Base-by-base conservation (phyloP, 2,888 invertebrate genomes). In the Platycheirus albimanus region DNA sequence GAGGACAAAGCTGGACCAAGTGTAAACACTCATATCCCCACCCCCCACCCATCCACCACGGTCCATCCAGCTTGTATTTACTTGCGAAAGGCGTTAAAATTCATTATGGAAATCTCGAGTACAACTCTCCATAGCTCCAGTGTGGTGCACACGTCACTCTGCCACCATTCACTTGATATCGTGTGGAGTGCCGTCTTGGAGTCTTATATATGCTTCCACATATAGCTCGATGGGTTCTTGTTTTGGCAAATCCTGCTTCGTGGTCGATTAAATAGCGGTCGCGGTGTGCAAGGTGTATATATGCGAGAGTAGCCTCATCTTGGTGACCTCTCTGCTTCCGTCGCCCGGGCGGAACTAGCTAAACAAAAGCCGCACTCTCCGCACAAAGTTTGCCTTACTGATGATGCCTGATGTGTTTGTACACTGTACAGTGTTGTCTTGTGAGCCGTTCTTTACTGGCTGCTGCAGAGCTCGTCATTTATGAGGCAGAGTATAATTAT, bases 21-120 rank as follows among this genome's bases (percentile, higher is more conserved):
- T 67, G 78, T 69, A 83, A 83, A 77, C 58, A 83, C 78, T 83
- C 83, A 78, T 64, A 83, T 83, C 83, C 83, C 72, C 78, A 78
- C 64, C 61, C 20, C 66, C n/a, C n/a, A n/a, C n/a, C n/a, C n/a
- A n/a, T n/a, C n/a, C n/a, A n/a, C n/a, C n/a, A n/a, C n/a, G n/a
- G n/a, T n/a, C n/a, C n/a, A n/a, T n/a, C n/a, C 76, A 38, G 70
- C 64, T 45, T 45, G 30, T 61, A 43, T 66, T 51, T 41, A 77
- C 71, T 77, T 81, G 83, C 83, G 83, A 83, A 83, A 83, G 83
- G 83, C 83, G 83, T 83, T 83, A 78, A 83, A 83, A 83, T 83
- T 83, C 83, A 83, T 83, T 78, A 83, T 78, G 78, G 83, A 74
- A 67, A 74, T 78, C 72, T 83, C 64, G 78, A 69, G 69, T 83